Percentiles rank a stretch among this genome's conserved stretches.
Conservation (phyloP, 2,888 invertebrate genomes). For the Mimas tiliae region DNA sequence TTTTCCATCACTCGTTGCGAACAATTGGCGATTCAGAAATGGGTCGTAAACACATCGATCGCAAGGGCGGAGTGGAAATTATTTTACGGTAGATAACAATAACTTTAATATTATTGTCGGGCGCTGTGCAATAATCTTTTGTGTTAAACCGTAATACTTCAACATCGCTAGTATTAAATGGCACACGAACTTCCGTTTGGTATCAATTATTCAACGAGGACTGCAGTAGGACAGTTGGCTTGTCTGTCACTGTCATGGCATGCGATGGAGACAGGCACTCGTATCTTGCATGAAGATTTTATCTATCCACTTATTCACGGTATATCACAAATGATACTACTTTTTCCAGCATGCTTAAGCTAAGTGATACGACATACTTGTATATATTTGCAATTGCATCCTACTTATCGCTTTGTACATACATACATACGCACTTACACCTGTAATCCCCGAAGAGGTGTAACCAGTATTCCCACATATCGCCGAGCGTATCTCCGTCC, state of each 20-base stretch:
- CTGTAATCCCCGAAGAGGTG: no score
- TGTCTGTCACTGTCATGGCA: background rate
- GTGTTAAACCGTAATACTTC: background rate
- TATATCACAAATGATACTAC: conserved; percentile 16
- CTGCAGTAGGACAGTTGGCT: conserved; percentile 13
- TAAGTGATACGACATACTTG: conserved; percentile 4
- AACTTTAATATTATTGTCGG: conserved; percentile 14
- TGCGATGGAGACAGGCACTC: no score
- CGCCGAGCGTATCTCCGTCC: no score
- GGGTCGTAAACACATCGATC: conserved; percentile 45
- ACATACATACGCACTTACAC: no score
- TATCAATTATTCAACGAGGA: conserved; percentile 19
- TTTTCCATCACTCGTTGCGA: conserved; percentile 36
- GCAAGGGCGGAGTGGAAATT: conserved; percentile 41
- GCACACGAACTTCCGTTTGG: conserved; percentile 12
- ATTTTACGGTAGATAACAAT: conserved; percentile 20
- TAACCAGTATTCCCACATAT: no score
- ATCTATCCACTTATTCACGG: conserved; percentile 16
- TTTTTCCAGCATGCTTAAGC: conserved; percentile 14
- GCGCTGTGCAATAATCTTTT: background rate
- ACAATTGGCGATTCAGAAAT: conserved; percentile 42
- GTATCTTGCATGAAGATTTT: background rate
- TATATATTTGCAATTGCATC: conserved; percentile 7
- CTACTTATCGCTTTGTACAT: background rate
- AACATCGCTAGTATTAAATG: conserved; percentile 6